phyloP scores from a whole-genome alignment of 2,113 vertebrate species.

The Macaca nemestrina region DNA sequence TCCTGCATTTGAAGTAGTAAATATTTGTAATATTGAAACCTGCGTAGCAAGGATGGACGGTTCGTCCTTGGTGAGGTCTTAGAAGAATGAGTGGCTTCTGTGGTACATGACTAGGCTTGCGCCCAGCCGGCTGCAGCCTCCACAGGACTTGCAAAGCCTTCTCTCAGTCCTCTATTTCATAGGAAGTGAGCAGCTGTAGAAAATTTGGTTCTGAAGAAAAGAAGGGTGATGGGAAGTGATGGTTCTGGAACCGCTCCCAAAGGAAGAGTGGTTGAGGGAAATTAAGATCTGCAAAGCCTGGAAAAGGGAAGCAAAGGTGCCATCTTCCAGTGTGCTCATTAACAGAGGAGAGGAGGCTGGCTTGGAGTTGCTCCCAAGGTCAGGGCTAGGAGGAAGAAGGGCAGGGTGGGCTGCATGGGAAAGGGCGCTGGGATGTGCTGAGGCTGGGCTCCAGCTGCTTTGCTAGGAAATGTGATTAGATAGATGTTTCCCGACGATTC shows the following conservation, averaged over 20 bases:
- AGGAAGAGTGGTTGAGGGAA: neutral
- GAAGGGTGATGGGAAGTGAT: neutral
- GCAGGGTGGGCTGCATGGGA: fast-evolving
- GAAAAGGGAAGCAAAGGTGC: neutral
- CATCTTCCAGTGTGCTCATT: neutral
- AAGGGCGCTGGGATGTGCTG: fast-evolving
- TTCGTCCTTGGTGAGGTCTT: no score
- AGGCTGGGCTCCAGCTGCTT: neutral
- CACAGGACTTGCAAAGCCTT: neutral
- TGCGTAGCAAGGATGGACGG: neutral
- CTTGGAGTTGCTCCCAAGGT: no score
- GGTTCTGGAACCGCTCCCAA: neutral
- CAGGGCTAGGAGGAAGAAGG: neutral
- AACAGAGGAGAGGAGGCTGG: neutral
- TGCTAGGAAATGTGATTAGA: neutral
- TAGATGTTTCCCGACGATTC: neutral
- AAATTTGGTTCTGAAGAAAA: neutral
- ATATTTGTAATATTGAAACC: neutral
- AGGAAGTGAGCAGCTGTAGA: neutral
- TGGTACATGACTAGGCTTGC: neutral
- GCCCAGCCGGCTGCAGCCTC: neutral
- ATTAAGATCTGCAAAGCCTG: fast-evolving
- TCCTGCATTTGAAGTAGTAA: neutral
- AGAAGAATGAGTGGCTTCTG: neutral
- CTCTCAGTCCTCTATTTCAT: neutral